phyloP scores from a whole-genome alignment of 1,140 invertebrate genomes.

The Whitmania pigra region DNA sequence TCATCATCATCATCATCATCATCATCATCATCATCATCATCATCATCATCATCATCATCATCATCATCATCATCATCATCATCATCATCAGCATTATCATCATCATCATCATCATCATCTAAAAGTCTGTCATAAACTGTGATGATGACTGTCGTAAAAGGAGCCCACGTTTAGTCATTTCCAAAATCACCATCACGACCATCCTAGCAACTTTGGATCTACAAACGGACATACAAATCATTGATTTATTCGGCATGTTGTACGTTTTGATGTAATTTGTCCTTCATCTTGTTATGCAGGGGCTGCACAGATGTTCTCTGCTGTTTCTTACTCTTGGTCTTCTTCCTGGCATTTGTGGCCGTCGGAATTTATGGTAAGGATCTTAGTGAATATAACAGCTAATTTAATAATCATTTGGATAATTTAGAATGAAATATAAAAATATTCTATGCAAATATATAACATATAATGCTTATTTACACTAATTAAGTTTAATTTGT shows the following conservation, averaged over 20 bases:
- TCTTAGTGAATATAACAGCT: too few species aligned
- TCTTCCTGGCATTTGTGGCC: neutral
- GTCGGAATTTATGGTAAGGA: neutral
- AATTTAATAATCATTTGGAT: too few species aligned
- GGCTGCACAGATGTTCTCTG: slow-evolving; percentile 10
- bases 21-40: too few species aligned
- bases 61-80: too few species aligned
- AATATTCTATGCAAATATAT: too few species aligned
- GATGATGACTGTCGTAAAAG: neutral
- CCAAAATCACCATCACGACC: neutral
- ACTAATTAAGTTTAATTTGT: too few species aligned
- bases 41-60: too few species aligned
- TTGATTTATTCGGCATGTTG: neutral
- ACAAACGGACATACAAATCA: neutral
- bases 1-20: too few species aligned
- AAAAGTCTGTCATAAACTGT: neutral
- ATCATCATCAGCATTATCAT: neutral
- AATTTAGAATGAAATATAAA: too few species aligned
- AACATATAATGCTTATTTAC: too few species aligned
- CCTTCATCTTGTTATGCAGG: neutral
- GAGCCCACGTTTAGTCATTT: neutral
- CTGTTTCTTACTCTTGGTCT: neutral
- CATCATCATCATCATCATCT: too few species aligned
- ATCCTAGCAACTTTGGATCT: neutral
- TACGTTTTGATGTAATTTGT: neutral